Evolutionary conservation across 2,797 vertebrate species (phyloP).

Genomic region (Gambelia wislizenii): DNA sequence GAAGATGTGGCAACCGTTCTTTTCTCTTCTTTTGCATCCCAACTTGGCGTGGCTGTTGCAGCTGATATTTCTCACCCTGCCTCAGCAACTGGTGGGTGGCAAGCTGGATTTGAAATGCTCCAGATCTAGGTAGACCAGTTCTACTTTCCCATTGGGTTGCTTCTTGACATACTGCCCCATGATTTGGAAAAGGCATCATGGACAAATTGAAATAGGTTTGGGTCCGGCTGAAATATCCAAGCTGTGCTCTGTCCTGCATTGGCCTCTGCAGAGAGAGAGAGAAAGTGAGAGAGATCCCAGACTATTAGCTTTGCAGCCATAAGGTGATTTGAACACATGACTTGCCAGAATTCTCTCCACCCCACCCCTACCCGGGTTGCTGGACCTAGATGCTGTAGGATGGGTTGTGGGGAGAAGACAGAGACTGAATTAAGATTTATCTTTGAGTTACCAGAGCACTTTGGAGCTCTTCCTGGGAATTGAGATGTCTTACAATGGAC

Average conservation of each 20-base stretch:
- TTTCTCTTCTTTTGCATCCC: neutral
- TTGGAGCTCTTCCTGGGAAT: neutral
- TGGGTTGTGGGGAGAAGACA: too few relatives aligned
- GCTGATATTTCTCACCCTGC: constrained; percentile 19
- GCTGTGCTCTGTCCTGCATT: too few relatives aligned
- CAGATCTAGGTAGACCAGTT: neutral
- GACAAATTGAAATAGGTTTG: too few relatives aligned
- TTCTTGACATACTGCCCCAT: fast-evolving
- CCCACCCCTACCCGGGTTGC: neutral
- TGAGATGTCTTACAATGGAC: neutral
- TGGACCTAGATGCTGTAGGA: neutral
- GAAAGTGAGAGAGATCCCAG: neutral
- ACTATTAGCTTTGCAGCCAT: too few relatives aligned
- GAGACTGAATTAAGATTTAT: neutral
- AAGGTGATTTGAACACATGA: fast-evolving
- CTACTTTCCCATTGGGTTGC: neutral
- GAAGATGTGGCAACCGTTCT: constrained; percentile 3
- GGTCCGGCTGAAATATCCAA: neutral
- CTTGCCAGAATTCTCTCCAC: fast-evolving
- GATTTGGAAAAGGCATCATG: neutral
- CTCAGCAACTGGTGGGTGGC: neutral
- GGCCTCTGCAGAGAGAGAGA: neutral
- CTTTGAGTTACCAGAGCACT: neutral
- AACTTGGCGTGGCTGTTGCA: neutral
- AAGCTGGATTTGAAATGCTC: constrained; percentile 5